A percentile compares a stretch with the other conserved stretches of the same genome.
phyloP scores from a whole-genome alignment of 2,888 invertebrate species.

The Agrotis puta region DNA sequence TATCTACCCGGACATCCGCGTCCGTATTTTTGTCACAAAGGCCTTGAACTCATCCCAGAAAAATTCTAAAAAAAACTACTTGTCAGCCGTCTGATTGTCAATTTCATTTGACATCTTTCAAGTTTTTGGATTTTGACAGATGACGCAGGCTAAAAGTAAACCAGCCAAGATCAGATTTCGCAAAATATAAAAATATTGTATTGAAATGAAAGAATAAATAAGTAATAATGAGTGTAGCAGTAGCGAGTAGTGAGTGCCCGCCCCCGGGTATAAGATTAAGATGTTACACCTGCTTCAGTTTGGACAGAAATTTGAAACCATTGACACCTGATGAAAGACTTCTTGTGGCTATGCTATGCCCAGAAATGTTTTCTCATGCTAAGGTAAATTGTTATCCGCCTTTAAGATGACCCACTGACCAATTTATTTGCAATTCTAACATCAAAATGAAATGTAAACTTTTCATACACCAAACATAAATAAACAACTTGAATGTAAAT shows the following conservation, averaged over 20 bases:
- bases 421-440: not conserved
- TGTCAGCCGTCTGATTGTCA: not conserved
- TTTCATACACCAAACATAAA: not conserved
- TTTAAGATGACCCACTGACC: no score
- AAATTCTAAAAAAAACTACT: no score
- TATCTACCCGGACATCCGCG: no score
- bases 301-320: constrained; percentile 20
- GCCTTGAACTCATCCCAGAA: no score
- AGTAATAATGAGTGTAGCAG: constrained; percentile 22
- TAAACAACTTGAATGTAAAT: constrained; percentile 1
- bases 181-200: not conserved
- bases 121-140: not conserved
- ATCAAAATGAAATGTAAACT: not conserved
- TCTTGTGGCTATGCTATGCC: constrained; percentile 26
- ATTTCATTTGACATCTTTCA: not conserved
- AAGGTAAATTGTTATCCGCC: constrained; percentile 20
- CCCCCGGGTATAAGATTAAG: constrained; percentile 13
- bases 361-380: constrained; percentile 19
- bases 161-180: not conserved
- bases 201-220: constrained; percentile 9
- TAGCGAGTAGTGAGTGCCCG: not conserved
- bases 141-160: not conserved
- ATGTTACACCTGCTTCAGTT: constrained; percentile 29
- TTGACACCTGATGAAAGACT: constrained; percentile 9
- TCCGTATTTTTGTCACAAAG: no score